Base-by-base conservation (phyloP, 2,113 vertebrate genomes). In the Nothocercus julius region DNA sequence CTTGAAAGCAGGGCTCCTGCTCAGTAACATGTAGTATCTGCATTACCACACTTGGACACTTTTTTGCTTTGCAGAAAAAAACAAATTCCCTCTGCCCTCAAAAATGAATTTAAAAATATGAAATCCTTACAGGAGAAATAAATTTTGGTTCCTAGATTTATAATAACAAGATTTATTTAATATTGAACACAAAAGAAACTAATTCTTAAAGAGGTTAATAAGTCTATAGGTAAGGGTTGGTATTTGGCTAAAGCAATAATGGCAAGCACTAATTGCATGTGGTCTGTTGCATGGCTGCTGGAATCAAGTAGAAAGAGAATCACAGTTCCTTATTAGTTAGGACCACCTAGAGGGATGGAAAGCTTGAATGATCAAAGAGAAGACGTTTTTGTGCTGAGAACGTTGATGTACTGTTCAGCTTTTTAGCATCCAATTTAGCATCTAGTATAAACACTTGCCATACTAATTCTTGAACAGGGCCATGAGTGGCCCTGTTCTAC, bases 361-460 rank as follows among this genome's bases (percentile, higher is more conserved):
- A 96, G 93, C 92, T 96, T 92, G 67, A 77, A 94, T 73, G 96
- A 98, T 98, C 97, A 98, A 98, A 98, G 96, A 73, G 49, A 79
- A 96, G 47, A 87, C 51, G 72, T 44, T 76, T 91, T 97, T 96
- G 70, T 91, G 87, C 89, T 81, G 83, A 91, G 96, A 94, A 95
- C 85, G 66, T 85, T 96, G 92, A 94, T 95, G 94, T 79, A 90
- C 83, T 95, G 92, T 69, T 85, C 78, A 89, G 97, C 83, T 97
- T 90, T 95, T 94, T 89, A 93, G 94, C 77, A 92, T 85, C 49
- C 49, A 92, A 84, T 92, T 88, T 63, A 90, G 77, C 90, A 87
- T 93, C 83, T 53, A 49, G 40, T 80, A 79, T 61, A 85, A 93
- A 64, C 87, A 84, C 47, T 89, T 92, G 80, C 81, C 79, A 47